Evolutionary conservation across 2,113 vertebrate species (phyloP).

Genomic region (Lipophrys pholis): DNA sequence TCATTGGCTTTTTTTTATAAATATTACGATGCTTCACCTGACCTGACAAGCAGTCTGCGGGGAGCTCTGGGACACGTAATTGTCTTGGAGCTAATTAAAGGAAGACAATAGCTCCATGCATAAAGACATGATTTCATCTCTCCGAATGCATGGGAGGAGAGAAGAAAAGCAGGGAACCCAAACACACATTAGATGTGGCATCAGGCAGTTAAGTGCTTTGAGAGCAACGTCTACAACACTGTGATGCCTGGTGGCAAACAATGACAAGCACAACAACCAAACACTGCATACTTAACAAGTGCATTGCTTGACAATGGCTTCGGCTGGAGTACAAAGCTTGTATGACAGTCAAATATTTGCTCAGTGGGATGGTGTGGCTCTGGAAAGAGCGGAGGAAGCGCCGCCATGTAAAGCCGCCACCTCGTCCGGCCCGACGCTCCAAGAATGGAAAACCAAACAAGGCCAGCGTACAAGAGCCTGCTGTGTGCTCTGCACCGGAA

Average conservation of each 20-base stretch:
- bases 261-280: conserved; percentile 18
- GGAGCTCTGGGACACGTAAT: conserved; percentile 4
- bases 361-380: conserved; percentile 29
- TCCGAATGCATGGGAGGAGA: not conserved
- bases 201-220: not conserved
- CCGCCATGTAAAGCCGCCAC: conserved; percentile 24
- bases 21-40: conserved; percentile 34
- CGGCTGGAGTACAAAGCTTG: conserved; percentile 33
- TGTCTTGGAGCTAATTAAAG: conserved; percentile 34
- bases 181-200: not conserved
- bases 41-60: conserved; percentile 26
- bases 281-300: conserved; percentile 5
- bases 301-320: conserved; percentile 21
- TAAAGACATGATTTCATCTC: not conserved
- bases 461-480: conserved; percentile 28
- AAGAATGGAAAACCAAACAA: conserved; percentile 68
- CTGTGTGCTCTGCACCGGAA: conserved; percentile 18
- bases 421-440: conserved; percentile 37
- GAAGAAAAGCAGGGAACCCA: not conserved
- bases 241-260: not conserved
- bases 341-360: conserved; percentile 69
- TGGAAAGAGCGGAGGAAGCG: conserved; percentile 8
- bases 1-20: conserved; percentile 43
- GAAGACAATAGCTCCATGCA: not conserved
- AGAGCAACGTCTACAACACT: not conserved